phyloP scores from a whole-genome alignment of 2,797 vertebrate genomes.

The Rhincodon typus region DNA sequence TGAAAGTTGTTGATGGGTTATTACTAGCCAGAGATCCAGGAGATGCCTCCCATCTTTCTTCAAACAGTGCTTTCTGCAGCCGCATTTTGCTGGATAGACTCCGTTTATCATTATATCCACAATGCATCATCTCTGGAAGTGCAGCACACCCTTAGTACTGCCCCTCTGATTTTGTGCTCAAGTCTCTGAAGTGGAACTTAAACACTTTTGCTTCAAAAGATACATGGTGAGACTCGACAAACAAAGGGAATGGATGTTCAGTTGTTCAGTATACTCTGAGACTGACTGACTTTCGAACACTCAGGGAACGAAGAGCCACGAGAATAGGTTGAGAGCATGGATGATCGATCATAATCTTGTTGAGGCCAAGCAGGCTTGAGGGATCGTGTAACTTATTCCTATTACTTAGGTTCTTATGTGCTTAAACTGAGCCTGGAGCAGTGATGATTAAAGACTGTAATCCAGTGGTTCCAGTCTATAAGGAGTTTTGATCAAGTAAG shows the following conservation, averaged over 20 bases:
- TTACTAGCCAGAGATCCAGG: neutral
- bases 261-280: neutral
- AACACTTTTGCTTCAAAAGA: neutral
- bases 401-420: neutral
- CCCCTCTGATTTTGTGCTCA: too few species aligned
- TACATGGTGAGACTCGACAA: neutral
- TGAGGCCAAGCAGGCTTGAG: neutral
- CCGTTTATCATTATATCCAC: neutral
- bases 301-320: neutral
- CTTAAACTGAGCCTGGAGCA: neutral
- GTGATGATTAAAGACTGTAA: neutral
- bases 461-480: too few species aligned
- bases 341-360: neutral
- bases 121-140: neutral
- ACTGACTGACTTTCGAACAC: neutral
- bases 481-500: neutral
- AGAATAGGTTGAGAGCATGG: neutral
- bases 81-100: neutral
- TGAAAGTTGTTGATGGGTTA: neutral
- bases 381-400: neutral
- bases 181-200: neutral
- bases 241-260: neutral
- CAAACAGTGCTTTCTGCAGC: neutral
- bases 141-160: neutral
- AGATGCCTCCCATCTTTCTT: neutral